A percentile compares a stretch with the other conserved stretches of the same genome.
Evolutionary conservation across 2,888 invertebrate genomes (phyloP).

Genomic region (Philereme vetulata): DNA sequence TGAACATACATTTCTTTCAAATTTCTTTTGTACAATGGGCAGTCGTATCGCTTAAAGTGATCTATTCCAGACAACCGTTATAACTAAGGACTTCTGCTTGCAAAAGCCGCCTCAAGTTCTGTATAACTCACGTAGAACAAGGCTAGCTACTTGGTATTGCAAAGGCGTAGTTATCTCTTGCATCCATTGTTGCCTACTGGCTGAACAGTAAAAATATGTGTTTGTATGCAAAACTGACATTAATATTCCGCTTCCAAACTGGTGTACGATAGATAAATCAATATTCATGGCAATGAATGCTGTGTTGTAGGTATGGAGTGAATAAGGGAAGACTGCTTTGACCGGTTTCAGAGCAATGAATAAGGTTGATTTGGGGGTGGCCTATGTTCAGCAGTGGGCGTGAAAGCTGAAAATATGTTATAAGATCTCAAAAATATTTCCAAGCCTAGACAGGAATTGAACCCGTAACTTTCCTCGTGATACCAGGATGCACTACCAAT

Average conservation of each 20-base stretch:
- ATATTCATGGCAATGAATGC: conserved; percentile 60
- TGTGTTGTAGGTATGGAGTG: conserved; percentile 5
- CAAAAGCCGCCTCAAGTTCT: conserved; percentile 4
- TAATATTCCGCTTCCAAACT: conserved; percentile 59
- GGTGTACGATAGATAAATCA: conserved; percentile 55
- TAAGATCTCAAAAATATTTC: too few species aligned
- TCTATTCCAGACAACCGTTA: too few species aligned
- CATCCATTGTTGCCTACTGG: conserved; percentile 29
- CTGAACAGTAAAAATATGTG: conserved; percentile 59
- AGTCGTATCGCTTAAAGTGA: too few species aligned
- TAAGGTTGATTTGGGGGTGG: too few species aligned
- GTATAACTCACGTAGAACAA: conserved; percentile 15
- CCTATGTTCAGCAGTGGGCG: too few species aligned
- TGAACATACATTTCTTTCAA: too few species aligned
- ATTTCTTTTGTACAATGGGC: too few species aligned
- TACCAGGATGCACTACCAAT: too few species aligned
- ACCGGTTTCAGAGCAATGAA: neutral
- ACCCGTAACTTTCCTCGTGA: too few species aligned
- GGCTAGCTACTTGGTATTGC: conserved; percentile 16
- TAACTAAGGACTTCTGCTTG: neutral
- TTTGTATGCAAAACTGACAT: conserved; percentile 76
- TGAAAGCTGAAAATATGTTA: too few species aligned
- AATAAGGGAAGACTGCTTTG: conserved; percentile 3
- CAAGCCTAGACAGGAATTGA: too few species aligned
- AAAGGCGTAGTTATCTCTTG: conserved; percentile 18